Evolutionary conservation across 2,888 invertebrate species (phyloP).

Genomic region (Cosmia trapezina): DNA sequence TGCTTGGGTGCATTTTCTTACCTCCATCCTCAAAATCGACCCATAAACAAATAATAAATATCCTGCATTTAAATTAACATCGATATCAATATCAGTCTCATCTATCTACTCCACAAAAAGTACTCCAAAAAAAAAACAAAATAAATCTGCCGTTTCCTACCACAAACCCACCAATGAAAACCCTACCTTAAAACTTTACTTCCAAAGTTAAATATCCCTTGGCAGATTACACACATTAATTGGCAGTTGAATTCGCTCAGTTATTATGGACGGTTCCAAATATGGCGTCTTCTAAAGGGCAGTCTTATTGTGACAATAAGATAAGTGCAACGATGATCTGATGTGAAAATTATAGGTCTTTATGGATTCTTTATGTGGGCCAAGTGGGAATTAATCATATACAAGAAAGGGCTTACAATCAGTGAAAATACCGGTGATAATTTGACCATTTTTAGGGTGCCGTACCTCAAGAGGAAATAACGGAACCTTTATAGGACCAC

Average conservation of each 20-base stretch:
- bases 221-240: slow-evolving; percentile 14
- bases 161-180: background rate
- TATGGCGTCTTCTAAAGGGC: slow-evolving; percentile 47
- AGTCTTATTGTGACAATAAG: slow-evolving; percentile 35
- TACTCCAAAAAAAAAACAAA: background rate
- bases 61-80: slow-evolving; percentile 37
- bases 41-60: slow-evolving; percentile 50
- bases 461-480: too few relatives aligned
- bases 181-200: accelerated
- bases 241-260: slow-evolving; percentile 33
- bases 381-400: slow-evolving; percentile 15
- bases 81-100: slow-evolving; percentile 42
- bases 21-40: background rate
- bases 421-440: background rate
- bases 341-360: slow-evolving; percentile 44
- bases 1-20: background rate
- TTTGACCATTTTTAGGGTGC: background rate
- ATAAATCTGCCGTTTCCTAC: slow-evolving; percentile 42
- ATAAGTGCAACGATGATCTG: slow-evolving; percentile 33
- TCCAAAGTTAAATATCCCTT: slow-evolving; percentile 3
- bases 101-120: slow-evolving; percentile 25
- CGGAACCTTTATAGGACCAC: too few relatives aligned
- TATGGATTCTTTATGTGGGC: slow-evolving; percentile 35
- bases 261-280: slow-evolving; percentile 47
- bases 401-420: background rate